These are phyloP conservation scores for Cheilosia pagana DNA, from an alignment of 2,888 invertebrate species.

Conservation along the genomic window DNA sequence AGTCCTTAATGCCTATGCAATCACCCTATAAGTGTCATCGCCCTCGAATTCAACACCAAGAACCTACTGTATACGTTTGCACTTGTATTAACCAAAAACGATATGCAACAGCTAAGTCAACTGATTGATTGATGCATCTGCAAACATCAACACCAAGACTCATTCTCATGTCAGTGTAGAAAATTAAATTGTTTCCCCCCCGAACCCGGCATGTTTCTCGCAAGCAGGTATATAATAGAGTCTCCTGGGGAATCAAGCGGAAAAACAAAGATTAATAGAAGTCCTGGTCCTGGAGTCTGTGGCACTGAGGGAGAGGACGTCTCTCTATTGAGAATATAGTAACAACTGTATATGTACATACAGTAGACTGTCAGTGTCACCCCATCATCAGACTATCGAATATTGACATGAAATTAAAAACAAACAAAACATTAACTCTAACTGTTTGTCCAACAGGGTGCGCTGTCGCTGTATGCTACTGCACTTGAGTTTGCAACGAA, in stretches of 20 bases:
- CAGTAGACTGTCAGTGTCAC: not conserved
- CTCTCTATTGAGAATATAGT: not conserved
- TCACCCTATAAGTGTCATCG: slow-evolving; percentile 8
- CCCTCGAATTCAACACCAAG: not conserved
- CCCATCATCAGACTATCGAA: slow-evolving; percentile 36
- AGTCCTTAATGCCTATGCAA: not conserved
- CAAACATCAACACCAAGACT: slow-evolving; percentile 6
- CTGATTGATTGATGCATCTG: slow-evolving; percentile 62
- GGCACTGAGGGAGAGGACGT: not conserved
- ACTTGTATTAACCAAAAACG: slow-evolving; percentile 34
- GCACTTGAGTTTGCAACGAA: slow-evolving; percentile 49
- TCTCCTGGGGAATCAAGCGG: slow-evolving; percentile 59
- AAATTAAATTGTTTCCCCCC: slow-evolving; percentile 50
- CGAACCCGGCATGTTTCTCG: not conserved
- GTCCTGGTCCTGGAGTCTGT: slow-evolving; percentile 24
- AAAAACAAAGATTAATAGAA: slow-evolving; percentile 65
- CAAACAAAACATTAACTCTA: slow-evolving; percentile 71
- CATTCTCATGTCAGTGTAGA: slow-evolving; percentile 60
- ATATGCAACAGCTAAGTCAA: slow-evolving; percentile 60
- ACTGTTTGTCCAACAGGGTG: slow-evolving; percentile 71
- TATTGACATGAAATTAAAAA: slow-evolving; percentile 68
- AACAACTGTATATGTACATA: not conserved
- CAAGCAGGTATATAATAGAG: not conserved
- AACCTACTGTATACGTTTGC: not conserved
- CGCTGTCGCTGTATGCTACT: slow-evolving; percentile 39